Evolutionary conservation across 1,140 invertebrate genomes (phyloP).

Genomic region (Manduca sexta): DNA sequence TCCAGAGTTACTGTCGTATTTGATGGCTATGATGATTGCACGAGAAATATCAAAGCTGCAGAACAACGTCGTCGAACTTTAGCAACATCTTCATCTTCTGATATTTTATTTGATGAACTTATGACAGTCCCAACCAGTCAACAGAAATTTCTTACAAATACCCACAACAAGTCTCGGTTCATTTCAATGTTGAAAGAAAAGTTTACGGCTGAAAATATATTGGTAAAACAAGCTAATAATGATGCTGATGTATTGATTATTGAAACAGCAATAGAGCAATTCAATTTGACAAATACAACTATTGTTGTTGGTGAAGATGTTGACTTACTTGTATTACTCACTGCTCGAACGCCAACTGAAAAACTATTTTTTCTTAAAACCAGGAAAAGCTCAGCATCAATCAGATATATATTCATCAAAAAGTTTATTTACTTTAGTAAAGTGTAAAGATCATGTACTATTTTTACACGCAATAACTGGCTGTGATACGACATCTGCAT

Average conservation of each 20-base stretch:
- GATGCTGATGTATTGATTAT: constrained; percentile 37
- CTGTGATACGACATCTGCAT: constrained; percentile 35
- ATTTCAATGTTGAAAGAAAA: constrained; percentile 34
- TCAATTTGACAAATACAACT: constrained; percentile 26
- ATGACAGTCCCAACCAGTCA: constrained; percentile 33
- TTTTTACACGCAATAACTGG: constrained; percentile 27
- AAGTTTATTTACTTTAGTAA: constrained; percentile 14
- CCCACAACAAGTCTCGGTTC: constrained; percentile 35
- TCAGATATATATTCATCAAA: constrained; percentile 31
- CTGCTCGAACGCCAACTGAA: constrained; percentile 31
- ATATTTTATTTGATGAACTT: constrained; percentile 33
- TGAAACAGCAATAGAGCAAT: constrained; percentile 39
- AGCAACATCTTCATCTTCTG: constrained; percentile 25
- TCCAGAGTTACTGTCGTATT: constrained; percentile 28
- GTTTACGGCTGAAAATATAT: constrained; percentile 24
- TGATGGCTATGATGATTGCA: constrained; percentile 33
- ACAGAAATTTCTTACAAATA: constrained; percentile 39
- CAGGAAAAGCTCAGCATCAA: constrained; percentile 37
- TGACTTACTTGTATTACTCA: constrained; percentile 36
- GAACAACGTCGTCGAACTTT: constrained; percentile 27
- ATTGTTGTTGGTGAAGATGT: constrained; percentile 31
- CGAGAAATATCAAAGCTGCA: constrained; percentile 29
- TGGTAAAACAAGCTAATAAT: constrained; percentile 31
- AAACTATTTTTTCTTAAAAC: constrained; percentile 45
- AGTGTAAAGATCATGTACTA: constrained; percentile 20